These are phyloP conservation scores for Caerostris darwini DNA, from an alignment of 1,140 invertebrate genomes.

Conservation along the genomic window DNA sequence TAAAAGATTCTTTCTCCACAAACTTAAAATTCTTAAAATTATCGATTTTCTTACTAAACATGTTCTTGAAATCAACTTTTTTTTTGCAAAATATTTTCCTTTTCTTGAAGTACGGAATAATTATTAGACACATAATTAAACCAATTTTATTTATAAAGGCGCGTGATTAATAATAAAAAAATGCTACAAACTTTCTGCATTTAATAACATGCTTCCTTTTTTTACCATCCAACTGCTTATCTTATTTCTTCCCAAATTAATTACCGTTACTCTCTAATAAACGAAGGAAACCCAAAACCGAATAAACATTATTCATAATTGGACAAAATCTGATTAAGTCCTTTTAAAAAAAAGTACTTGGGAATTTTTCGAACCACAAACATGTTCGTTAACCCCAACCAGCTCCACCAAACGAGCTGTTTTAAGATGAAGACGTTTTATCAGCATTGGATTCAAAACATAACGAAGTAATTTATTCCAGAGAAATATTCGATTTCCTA, in stretches of 20 bases:
- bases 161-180: too few relatives aligned
- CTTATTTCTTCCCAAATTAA: not conserved
- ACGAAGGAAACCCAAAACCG: not conserved
- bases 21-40: too few relatives aligned
- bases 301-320: conserved; percentile 19
- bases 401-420: not conserved
- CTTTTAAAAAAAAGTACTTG: not conserved
- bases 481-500: conserved; percentile 10
- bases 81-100: too few relatives aligned
- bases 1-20: too few relatives aligned
- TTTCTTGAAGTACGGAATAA: too few relatives aligned
- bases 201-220: too few relatives aligned
- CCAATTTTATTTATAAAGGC: too few relatives aligned
- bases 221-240: too few relatives aligned
- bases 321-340: not conserved
- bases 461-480: not conserved
- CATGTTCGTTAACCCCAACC: not conserved
- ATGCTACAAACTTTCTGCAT: too few relatives aligned
- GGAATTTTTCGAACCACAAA: not conserved
- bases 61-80: too few relatives aligned
- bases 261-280: not conserved
- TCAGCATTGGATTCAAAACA: not conserved
- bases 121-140: too few relatives aligned
- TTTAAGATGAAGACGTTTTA: not conserved
- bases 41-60: too few relatives aligned